phyloP scores from a whole-genome alignment of 1,140 invertebrate species.

The Atta cephalotes region DNA sequence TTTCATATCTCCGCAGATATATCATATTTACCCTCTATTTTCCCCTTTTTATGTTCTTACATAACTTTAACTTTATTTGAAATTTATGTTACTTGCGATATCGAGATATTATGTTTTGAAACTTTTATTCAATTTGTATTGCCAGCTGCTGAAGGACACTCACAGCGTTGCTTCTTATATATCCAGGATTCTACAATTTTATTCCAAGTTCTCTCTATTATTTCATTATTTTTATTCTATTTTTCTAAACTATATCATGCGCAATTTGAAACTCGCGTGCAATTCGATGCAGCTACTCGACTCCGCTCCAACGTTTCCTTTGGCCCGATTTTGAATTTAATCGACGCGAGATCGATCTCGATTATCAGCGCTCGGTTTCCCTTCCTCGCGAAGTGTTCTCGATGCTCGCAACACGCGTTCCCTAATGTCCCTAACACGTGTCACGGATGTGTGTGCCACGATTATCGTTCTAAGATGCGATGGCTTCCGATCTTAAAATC shows the following conservation, averaged over 20 bases:
- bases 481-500: neutral
- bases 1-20: neutral
- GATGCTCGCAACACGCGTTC: constrained; percentile 44
- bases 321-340: constrained; percentile 55
- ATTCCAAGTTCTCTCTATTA: neutral
- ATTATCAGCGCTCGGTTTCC: constrained; percentile 36
- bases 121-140: neutral
- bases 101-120: neutral
- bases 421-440: constrained; percentile 40
- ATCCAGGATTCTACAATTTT: neutral
- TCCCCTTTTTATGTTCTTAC: neutral
- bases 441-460: constrained; percentile 37
- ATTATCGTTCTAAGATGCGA: constrained; percentile 5
- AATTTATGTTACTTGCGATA: constrained; percentile 1
- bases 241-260: neutral
- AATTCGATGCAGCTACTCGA: constrained; percentile 31
- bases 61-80: neutral
- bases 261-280: constrained; percentile 26
- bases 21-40: neutral
- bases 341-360: constrained; percentile 43
- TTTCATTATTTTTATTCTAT: neutral
- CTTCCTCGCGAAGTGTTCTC: constrained; percentile 29
- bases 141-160: too few relatives aligned
- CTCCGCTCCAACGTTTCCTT: neutral
- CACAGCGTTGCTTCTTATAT: neutral